Evolutionary conservation across 2,888 invertebrate genomes (phyloP).

Genomic region (Idaea straminata): DNA sequence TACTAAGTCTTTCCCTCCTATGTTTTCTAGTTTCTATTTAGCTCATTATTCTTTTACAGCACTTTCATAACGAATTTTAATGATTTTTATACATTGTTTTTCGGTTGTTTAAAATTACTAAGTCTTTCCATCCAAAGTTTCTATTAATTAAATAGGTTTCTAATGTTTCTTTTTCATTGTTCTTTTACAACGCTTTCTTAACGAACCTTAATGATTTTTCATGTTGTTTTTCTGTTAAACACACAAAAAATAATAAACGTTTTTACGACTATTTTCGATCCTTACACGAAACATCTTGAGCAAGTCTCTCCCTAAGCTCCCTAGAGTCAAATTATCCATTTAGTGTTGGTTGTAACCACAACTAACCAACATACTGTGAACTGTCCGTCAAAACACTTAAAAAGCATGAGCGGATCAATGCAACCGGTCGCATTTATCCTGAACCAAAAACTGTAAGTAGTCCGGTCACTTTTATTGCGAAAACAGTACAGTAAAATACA

Average conservation of each 20-base stretch:
- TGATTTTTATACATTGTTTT: too few species aligned
- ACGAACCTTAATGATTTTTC: too few species aligned
- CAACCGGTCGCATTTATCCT: constrained; percentile 32
- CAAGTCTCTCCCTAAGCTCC: neutral
- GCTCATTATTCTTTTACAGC: too few species aligned
- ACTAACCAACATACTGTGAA: constrained; percentile 7
- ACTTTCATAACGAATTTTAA: too few species aligned
- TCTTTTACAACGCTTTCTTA: too few species aligned
- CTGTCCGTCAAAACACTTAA: neutral
- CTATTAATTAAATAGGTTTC: too few species aligned
- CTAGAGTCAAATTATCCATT: neutral
- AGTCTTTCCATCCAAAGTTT: neutral
- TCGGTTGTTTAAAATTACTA: too few species aligned
- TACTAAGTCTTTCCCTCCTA: too few species aligned
- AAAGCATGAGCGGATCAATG: constrained; percentile 21
- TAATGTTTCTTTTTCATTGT: too few species aligned
- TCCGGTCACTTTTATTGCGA: constrained; percentile 53
- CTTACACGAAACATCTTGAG: neutral
- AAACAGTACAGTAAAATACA: constrained; percentile 48
- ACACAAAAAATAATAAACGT: too few species aligned
- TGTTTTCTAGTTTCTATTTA: too few species aligned
- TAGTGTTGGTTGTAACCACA: constrained; percentile 7
- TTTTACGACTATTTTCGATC: neutral
- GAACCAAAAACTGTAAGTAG: constrained; percentile 43
- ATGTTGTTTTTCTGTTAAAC: too few species aligned